phyloP scores from a whole-genome alignment of 2,113 vertebrate species.

The Jaculus jaculus region DNA sequence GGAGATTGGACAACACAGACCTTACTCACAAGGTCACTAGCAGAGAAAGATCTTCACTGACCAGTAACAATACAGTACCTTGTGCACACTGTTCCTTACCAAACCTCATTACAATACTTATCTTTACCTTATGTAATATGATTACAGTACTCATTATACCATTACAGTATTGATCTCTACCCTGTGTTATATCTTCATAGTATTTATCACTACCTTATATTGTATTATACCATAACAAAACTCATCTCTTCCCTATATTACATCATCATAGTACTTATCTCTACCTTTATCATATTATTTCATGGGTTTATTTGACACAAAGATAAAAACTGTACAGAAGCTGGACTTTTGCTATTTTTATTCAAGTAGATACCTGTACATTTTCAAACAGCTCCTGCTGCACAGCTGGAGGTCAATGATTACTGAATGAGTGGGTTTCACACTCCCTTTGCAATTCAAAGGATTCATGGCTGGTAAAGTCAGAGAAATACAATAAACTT shows the following conservation, averaged over 20 bases:
- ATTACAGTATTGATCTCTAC: too few species aligned
- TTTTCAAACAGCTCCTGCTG: neutral
- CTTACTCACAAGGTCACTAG: neutral
- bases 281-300: neutral
- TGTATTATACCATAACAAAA: neutral
- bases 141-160: too few species aligned
- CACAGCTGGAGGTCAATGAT: neutral
- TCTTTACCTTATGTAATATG: too few species aligned
- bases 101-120: too few species aligned
- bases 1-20: neutral
- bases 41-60: neutral
- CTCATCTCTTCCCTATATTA: too few species aligned
- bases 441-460: neutral
- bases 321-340: neutral
- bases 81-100: neutral
- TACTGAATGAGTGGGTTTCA: neutral
- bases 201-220: neutral
- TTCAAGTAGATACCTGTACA: neutral
- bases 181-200: too few species aligned
- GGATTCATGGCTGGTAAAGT: neutral
- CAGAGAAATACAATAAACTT: neutral
- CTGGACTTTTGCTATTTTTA: neutral
- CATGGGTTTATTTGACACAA: neutral
- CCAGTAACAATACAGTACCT: neutral
- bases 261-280: too few species aligned